These are phyloP conservation scores for Adelognathus sp. DNA, from an alignment of 2,888 invertebrate genomes.

Conservation along the genomic window DNA sequence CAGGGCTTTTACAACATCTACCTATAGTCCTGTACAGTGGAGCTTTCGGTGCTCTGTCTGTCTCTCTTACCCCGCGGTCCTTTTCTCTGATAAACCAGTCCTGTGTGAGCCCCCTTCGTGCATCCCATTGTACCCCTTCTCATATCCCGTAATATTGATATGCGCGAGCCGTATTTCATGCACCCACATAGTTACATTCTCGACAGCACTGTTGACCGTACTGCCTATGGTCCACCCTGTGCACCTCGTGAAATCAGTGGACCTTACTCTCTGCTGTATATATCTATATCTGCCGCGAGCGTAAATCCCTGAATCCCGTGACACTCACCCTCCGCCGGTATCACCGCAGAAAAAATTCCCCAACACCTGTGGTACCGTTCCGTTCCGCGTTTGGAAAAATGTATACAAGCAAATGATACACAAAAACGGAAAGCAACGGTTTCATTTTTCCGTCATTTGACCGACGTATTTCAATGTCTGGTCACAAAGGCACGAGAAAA, in stretches of 20 bases:
- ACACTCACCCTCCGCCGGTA: slow-evolving; percentile 4
- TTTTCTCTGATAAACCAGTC: background rate
- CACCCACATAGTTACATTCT: slow-evolving; percentile 26
- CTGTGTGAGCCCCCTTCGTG: slow-evolving; percentile 4
- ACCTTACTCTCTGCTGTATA: slow-evolving; percentile 9
- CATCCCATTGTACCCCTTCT: slow-evolving; percentile 12
- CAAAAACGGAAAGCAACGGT: background rate
- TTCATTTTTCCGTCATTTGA: background rate
- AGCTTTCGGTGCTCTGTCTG: slow-evolving; percentile 44
- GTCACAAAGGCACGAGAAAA: background rate
- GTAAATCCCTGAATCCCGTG: slow-evolving; percentile 28
- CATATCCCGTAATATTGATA: slow-evolving; percentile 64
- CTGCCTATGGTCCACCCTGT: background rate
- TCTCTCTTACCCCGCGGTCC: slow-evolving; percentile 26
- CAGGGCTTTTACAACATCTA: slow-evolving; percentile 24
- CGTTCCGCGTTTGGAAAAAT: background rate
- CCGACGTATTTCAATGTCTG: background rate
- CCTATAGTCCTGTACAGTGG: slow-evolving; percentile 12
- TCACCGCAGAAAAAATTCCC: background rate
- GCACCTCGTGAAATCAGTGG: slow-evolving; percentile 7
- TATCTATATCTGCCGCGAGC: background rate
- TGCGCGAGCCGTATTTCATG: slow-evolving; percentile 61
- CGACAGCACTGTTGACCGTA: slow-evolving; percentile 16
- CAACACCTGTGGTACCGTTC: slow-evolving; percentile 6
- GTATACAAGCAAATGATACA: background rate